Conservation (phyloP, 23 tunicate genomes). For the Trididemnum nubilum region DNA sequence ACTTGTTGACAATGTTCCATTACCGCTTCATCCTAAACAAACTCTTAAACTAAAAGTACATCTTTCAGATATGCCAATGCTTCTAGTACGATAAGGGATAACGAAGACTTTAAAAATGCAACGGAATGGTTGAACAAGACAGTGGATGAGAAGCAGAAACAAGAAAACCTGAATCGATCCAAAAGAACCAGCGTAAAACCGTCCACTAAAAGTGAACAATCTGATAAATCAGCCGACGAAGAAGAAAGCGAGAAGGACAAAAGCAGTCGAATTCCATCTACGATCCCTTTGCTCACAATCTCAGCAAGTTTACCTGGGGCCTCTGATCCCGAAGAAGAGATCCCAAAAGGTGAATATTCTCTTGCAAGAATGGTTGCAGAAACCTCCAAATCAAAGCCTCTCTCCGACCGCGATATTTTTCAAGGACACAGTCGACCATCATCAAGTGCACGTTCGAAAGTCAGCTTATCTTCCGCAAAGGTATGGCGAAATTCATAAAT, state of each 20-base stretch:
- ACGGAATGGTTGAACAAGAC: slow-evolving; percentile 72
- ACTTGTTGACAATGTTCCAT: too few relatives aligned
- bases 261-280: slow-evolving; percentile 6
- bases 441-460: slow-evolving; percentile 54
- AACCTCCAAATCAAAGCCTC: slow-evolving; percentile 38
- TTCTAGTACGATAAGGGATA: slow-evolving; percentile 65
- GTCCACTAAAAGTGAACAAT: neutral
- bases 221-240: slow-evolving; percentile 24
- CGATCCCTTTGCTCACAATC: slow-evolving; percentile 36
- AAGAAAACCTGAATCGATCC: neutral
- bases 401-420: slow-evolving; percentile 69
- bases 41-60: neutral
- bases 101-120: slow-evolving; percentile 69
- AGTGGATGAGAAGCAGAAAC: slow-evolving; percentile 17
- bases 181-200: neutral
- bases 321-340: slow-evolving; percentile 9
- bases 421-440: slow-evolving; percentile 65
- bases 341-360: neutral
- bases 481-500: too few relatives aligned
- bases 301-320: slow-evolving; percentile 16
- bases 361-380: slow-evolving; percentile 37
- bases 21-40: too few relatives aligned
- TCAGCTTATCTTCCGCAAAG: slow-evolving; percentile 38
- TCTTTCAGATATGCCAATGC: slow-evolving; percentile 68
- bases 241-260: neutral